Percentiles rank a stretch among this genome's conserved stretches.
Evolutionary conservation across 2,888 invertebrate genomes (phyloP).

Genomic region (Dysmachus trigonus): DNA sequence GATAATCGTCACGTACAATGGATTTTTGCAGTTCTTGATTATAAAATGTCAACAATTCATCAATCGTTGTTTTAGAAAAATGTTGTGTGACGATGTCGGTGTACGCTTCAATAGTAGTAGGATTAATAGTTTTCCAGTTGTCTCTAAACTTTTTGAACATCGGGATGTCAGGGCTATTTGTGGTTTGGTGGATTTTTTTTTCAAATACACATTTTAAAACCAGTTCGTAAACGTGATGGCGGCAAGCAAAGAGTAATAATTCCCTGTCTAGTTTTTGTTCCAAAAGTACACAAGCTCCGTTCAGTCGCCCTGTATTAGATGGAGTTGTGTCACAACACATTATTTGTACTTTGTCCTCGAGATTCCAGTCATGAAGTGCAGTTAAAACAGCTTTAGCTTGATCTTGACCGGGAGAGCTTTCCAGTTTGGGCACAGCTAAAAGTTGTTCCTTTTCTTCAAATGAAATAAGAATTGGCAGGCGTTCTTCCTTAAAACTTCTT

Average conservation of each 20-base stretch:
- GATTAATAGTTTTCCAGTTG: slow-evolving; percentile 30
- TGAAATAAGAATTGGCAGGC: slow-evolving; percentile 59
- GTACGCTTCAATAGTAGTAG: not conserved
- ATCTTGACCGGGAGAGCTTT: slow-evolving; percentile 51
- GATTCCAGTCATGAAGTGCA: slow-evolving; percentile 50
- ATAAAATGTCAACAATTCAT: slow-evolving; percentile 21
- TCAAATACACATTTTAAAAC: slow-evolving; percentile 51
- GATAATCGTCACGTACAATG: slow-evolving; percentile 52
- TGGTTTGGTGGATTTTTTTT: slow-evolving; percentile 51
- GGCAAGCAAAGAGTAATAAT: slow-evolving; percentile 45
- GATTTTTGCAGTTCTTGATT: slow-evolving; percentile 49
- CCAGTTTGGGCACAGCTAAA: slow-evolving; percentile 54
- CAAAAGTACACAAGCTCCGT: slow-evolving; percentile 52
- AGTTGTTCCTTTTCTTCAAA: slow-evolving; percentile 53
- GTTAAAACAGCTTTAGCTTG: slow-evolving; percentile 52
- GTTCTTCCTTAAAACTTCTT: slow-evolving; percentile 52
- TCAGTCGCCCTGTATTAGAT: slow-evolving; percentile 53
- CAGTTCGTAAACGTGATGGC: slow-evolving; percentile 51
- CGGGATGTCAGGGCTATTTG: slow-evolving; percentile 52
- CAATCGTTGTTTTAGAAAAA: slow-evolving; percentile 45
- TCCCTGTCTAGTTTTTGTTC: slow-evolving; percentile 50
- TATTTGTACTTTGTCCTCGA: slow-evolving; percentile 51
- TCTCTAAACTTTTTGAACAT: slow-evolving; percentile 47
- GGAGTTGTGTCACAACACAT: slow-evolving; percentile 53
- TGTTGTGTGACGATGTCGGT: slow-evolving; percentile 40